Evolutionary conservation across 1,140 invertebrate genomes (phyloP).

Genomic region (Lepidurus couesii): DNA sequence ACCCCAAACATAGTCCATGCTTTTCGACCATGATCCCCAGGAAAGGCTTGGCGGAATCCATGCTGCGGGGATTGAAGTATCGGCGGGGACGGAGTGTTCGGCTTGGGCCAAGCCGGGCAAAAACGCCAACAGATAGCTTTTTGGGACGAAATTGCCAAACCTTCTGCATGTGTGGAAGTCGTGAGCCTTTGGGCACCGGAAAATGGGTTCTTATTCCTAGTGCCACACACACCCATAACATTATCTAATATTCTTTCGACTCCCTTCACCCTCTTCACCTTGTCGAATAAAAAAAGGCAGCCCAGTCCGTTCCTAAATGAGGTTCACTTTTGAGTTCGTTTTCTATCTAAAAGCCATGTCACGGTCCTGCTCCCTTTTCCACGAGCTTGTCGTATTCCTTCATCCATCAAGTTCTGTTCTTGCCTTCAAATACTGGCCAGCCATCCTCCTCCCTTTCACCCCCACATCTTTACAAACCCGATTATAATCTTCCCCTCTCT

Average conservation of each 20-base stretch:
- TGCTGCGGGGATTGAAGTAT: conserved; percentile 3
- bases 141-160: neutral
- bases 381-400: neutral
- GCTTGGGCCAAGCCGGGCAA: neutral
- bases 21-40: neutral
- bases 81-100: conserved; percentile 1
- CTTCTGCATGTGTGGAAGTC: neutral
- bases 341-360: neutral
- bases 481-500: neutral
- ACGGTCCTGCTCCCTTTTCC: neutral
- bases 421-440: too few relatives aligned
- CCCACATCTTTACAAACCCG: neutral
- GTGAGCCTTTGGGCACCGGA: neutral
- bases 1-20: neutral
- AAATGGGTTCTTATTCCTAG: neutral
- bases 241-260: neutral
- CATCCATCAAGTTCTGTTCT: neutral
- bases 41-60: conserved; percentile 1
- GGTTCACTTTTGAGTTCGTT: neutral
- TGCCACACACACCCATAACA: neutral
- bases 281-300: neutral
- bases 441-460: too few relatives aligned
- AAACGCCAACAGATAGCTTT: neutral
- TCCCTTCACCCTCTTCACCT: neutral
- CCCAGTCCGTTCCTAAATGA: conserved; percentile 3